Base-by-base conservation (phyloP, 2,113 vertebrate species). In the Piaya cayana region DNA sequence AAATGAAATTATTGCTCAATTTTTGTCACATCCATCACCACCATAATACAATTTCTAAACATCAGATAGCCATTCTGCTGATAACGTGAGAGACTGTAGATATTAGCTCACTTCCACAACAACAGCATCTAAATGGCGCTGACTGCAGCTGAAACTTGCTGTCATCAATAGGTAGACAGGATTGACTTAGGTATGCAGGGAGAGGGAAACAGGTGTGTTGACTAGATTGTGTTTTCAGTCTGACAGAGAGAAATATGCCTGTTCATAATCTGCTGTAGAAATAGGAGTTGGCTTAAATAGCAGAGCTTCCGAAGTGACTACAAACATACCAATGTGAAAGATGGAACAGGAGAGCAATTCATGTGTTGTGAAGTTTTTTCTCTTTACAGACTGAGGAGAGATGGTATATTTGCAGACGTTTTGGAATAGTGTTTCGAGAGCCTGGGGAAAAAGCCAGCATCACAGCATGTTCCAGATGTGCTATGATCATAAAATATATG, bases 121-220 rank as follows among this genome's bases (percentile, higher is more conserved):
- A 89, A 0, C 9, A 23, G 9, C 69, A 71, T 75, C 52, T 52
- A 59, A 29, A 43, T 62, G 76, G 27, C 1, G 3, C 83, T 79
- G 77, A 76, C 65, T 45, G 77, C 43, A 92, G 77, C 89, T 91
- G 78, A 76, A 93, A 67, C 32, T 89, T 88, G n/a, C 58, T 79
- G 4, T 47, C 19, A 9, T 78, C 15, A 36, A 1, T 47, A 65
- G 68, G 23, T 13, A 62, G 71, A 19, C 11, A 36, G 36, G 22
- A 62, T 81, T 84, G 62, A 69, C 62, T 62, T 60, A 11, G 19
- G 3, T 53, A 18, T 23, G 8, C 3, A 52, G 36, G 12, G n/a
- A 79, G n/a, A 1, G 3, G 11, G 17, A 64, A 83, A 56, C 60
- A 26, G 25, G 58, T 6, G 0, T 3, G 8, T 32, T 67, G 56